These are phyloP conservation scores for Globodera rostochiensis DNA, from an alignment of 1,140 invertebrate genomes.

Conservation along the genomic window DNA sequence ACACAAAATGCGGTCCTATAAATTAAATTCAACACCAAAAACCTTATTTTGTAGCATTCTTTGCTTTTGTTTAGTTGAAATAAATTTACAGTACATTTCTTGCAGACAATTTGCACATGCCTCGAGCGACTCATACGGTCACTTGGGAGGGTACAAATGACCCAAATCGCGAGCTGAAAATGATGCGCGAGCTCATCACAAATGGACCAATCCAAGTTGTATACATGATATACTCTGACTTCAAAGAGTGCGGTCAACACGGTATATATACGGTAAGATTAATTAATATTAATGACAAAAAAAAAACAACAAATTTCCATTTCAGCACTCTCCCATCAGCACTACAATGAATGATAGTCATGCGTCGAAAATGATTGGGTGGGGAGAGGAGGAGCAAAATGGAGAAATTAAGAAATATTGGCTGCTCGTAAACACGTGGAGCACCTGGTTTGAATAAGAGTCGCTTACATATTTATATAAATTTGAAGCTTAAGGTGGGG, in stretches of 20 bases:
- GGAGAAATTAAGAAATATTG: constrained; percentile 4
- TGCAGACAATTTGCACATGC: too few relatives aligned
- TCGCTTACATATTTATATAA: too few relatives aligned
- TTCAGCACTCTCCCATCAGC: neutral
- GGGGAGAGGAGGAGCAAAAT: neutral
- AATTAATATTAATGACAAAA: neutral
- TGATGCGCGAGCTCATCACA: constrained; percentile 1
- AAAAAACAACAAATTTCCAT: neutral
- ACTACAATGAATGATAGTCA: neutral
- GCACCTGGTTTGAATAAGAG: neutral
- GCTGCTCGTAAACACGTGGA: constrained; percentile 21
- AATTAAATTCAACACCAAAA: too few relatives aligned
- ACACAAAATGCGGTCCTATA: too few relatives aligned
- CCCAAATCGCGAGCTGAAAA: neutral
- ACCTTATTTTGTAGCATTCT: too few relatives aligned
- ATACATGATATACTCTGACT: neutral
- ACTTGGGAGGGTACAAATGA: too few relatives aligned
- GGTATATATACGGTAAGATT: neutral
- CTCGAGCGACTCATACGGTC: too few relatives aligned
- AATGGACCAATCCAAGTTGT: neutral
- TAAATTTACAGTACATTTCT: too few relatives aligned
- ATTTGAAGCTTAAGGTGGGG: too few relatives aligned
- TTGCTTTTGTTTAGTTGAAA: too few relatives aligned
- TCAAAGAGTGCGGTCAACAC: neutral
- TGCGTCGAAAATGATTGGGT: constrained; percentile 15